Evolutionary conservation across 1,140 invertebrate genomes (phyloP).

Genomic region (Cydia pomonella): DNA sequence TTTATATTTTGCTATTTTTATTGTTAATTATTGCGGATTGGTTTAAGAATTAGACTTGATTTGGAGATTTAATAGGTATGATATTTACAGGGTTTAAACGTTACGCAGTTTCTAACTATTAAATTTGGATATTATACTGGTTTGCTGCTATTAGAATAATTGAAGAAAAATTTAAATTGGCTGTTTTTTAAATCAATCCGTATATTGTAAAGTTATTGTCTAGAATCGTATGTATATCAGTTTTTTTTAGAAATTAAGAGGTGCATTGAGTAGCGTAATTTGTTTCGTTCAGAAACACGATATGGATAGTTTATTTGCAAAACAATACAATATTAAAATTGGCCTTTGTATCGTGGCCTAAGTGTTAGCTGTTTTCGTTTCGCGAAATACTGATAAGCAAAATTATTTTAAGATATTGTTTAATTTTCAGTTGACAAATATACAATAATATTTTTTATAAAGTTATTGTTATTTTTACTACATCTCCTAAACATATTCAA

Average conservation of each 20-base stretch:
- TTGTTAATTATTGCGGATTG: slow-evolving; percentile 60
- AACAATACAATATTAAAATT: slow-evolving; percentile 26
- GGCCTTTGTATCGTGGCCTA: slow-evolving; percentile 56
- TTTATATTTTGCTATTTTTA: slow-evolving; percentile 72
- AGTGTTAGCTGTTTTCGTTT: slow-evolving; percentile 72
- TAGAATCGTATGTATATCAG: slow-evolving; percentile 72
- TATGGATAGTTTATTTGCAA: slow-evolving; percentile 48
- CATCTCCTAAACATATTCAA: neutral
- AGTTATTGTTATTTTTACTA: slow-evolving; percentile 47
- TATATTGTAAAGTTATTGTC: slow-evolving; percentile 50
- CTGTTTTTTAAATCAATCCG: slow-evolving; percentile 32
- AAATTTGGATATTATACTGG: slow-evolving; percentile 7
- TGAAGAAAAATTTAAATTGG: slow-evolving; percentile 4
- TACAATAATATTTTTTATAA: slow-evolving; percentile 73
- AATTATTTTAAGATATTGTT: slow-evolving; percentile 71
- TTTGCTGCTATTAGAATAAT: slow-evolving; percentile 28
- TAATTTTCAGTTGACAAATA: slow-evolving; percentile 79
- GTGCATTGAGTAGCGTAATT: slow-evolving; percentile 60
- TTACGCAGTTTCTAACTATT: slow-evolving; percentile 18
- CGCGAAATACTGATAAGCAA: slow-evolving; percentile 64
- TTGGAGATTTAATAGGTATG: neutral
- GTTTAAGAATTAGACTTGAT: slow-evolving; percentile 42
- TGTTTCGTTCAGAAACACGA: slow-evolving; percentile 50
- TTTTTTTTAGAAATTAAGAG: slow-evolving; percentile 61
- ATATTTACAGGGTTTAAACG: slow-evolving; percentile 21